Percentiles rank a stretch among this genome's conserved stretches.
phyloP scores from a whole-genome alignment of 2,797 vertebrate genomes.

The Galago senegalensis region DNA sequence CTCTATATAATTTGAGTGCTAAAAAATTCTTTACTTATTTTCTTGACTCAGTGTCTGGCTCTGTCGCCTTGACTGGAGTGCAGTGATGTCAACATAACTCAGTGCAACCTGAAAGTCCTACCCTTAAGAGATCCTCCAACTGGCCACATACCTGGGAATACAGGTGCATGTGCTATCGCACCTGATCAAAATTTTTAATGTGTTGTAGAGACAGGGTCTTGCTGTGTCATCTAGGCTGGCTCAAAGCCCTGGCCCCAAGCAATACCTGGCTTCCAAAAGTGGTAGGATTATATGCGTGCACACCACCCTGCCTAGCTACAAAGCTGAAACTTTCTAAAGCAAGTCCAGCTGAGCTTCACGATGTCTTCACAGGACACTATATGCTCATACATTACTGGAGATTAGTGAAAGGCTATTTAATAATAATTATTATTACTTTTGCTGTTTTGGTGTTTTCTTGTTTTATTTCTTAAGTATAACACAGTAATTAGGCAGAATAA shows the following conservation, averaged over 20 bases:
- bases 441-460: constrained; percentile 14
- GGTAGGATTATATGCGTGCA: too few relatives aligned
- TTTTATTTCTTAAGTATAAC: neutral
- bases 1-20: neutral
- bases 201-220: neutral
- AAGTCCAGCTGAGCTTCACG: neutral
- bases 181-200: neutral
- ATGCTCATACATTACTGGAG: neutral
- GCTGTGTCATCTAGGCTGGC: neutral
- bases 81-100: neutral
- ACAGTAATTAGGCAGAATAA: neutral
- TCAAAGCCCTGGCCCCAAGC: neutral
- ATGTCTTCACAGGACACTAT: neutral
- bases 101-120: neutral
- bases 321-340: neutral
- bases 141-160: neutral
- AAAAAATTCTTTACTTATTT: neutral
- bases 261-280: neutral
- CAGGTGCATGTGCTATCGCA: neutral
- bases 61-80: neutral
- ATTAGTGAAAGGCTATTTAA: neutral
- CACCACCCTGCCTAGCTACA: neutral
- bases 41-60: neutral
- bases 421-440: neutral
- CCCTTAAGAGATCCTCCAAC: neutral